phyloP scores from a whole-genome alignment of 2,797 vertebrate genomes.

The Ceryle rudis region DNA sequence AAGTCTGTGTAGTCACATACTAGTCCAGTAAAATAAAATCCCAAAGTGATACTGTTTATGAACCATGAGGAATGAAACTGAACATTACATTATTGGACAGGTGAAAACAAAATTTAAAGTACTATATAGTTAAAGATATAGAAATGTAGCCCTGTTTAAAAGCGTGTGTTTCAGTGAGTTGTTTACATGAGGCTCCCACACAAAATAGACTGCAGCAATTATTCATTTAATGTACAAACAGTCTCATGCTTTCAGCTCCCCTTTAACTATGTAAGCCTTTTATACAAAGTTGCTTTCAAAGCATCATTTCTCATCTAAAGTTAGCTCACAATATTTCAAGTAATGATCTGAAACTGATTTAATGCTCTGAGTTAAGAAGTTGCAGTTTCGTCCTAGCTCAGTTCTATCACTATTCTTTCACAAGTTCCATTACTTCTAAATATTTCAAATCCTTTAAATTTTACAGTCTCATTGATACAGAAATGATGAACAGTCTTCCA shows the following conservation, averaged over 20 bases:
- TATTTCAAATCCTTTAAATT: neutral
- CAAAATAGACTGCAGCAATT: neutral
- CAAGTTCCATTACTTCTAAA: neutral
- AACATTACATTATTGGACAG: neutral
- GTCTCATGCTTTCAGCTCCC: neutral
- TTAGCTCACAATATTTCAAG: neutral
- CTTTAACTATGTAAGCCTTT: neutral
- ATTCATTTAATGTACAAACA: neutral
- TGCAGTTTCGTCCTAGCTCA: neutral
- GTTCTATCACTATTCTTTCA: neutral
- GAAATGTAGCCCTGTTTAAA: neutral
- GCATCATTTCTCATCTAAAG: neutral
- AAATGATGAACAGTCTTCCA: neutral
- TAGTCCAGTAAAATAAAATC: neutral
- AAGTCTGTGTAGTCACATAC: neutral
- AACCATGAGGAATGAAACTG: neutral
- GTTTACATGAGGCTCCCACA: neutral
- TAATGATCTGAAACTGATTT: neutral
- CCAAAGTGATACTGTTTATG: neutral
- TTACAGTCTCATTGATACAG: neutral
- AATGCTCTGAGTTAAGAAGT: neutral
- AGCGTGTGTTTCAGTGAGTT: neutral
- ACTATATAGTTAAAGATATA: neutral
- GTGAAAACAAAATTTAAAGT: neutral
- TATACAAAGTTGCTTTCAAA: neutral